Percentiles rank a stretch among this genome's conserved stretches.
Conservation (phyloP, 2,888 invertebrate genomes). For the Acanthopleura granulata region DNA sequence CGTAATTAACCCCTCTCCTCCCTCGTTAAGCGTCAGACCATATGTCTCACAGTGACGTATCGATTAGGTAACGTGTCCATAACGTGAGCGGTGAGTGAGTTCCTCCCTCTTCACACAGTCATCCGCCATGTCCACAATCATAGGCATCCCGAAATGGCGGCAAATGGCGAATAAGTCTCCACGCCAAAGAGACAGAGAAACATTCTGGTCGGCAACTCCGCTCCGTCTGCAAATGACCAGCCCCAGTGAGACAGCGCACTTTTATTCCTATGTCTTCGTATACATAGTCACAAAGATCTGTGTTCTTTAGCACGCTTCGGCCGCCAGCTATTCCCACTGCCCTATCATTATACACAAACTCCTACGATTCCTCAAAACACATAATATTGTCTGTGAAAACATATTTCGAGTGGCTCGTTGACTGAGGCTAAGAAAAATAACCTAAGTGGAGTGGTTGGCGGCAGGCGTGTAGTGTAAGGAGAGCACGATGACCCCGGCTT, state of each 20-base stretch:
- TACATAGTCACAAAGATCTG: not conserved
- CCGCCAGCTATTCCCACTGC: not conserved
- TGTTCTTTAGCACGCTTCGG: not conserved
- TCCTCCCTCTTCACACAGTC: no score
- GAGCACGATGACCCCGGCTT: no score
- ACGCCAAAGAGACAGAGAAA: no score
- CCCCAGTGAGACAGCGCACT: not conserved
- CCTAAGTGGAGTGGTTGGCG: not conserved
- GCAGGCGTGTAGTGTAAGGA: no score
- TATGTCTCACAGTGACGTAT: not conserved
- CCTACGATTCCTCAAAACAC: constrained; percentile 9
- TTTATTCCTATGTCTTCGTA: not conserved
- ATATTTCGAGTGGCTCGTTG: constrained; percentile 11
- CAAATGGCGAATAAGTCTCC: no score
- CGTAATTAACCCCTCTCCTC: not conserved
- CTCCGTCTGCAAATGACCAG: no score
- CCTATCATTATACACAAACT: constrained; percentile 8
- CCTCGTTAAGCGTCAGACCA: not conserved
- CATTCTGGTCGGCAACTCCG: no score
- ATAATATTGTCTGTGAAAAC: constrained; percentile 20
- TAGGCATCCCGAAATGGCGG: no score
- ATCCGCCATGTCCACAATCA: no score
- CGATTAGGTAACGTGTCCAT: not conserved
- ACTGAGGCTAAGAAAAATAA: constrained; percentile 9
- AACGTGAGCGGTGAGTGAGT: no score